These are phyloP conservation scores for Probosciger aterrimus DNA, from an alignment of 2,113 vertebrate species.

Conservation along the genomic window DNA sequence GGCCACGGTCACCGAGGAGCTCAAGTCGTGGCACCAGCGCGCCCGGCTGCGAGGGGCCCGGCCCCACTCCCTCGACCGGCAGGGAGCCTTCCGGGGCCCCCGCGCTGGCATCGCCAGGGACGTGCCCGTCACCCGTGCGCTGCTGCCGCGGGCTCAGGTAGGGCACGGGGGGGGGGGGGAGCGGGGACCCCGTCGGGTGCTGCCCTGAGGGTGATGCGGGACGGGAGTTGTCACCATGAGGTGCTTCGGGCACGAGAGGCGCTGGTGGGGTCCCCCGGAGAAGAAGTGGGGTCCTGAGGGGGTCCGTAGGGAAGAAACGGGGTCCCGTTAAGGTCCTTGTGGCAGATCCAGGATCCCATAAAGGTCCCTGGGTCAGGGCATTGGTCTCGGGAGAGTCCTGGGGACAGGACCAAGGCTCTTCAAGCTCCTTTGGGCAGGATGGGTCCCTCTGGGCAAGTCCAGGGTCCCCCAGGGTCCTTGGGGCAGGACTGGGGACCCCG, in stretches of 20 bases:
- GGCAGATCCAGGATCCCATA: not conserved
- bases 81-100: not conserved
- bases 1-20: not conserved
- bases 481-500: not conserved
- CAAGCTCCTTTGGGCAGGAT: not conserved
- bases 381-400: not conserved
- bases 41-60: slow-evolving; percentile 20
- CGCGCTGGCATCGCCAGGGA: not conserved
- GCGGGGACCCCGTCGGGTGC: not conserved
- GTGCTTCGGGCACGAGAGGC: not conserved
- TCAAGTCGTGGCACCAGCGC: slow-evolving; percentile 4
- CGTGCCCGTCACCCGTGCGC: not conserved
- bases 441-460: not conserved
- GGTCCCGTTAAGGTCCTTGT: not conserved
- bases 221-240: not conserved
- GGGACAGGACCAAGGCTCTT: not conserved
- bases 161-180: fast-evolving
- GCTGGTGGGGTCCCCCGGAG: not conserved
- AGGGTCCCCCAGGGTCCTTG: not conserved
- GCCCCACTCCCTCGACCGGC: slow-evolving; percentile 30
- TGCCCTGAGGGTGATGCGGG: not conserved
- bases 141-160: not conserved
- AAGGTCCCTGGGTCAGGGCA: not conserved
- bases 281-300: not conserved
- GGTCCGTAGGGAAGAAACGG: not conserved